A percentile compares a stretch with the other conserved stretches of the same genome.
Evolutionary conservation across 2,888 invertebrate genomes (phyloP).

Genomic region (Pristionchus japonicus): DNA sequence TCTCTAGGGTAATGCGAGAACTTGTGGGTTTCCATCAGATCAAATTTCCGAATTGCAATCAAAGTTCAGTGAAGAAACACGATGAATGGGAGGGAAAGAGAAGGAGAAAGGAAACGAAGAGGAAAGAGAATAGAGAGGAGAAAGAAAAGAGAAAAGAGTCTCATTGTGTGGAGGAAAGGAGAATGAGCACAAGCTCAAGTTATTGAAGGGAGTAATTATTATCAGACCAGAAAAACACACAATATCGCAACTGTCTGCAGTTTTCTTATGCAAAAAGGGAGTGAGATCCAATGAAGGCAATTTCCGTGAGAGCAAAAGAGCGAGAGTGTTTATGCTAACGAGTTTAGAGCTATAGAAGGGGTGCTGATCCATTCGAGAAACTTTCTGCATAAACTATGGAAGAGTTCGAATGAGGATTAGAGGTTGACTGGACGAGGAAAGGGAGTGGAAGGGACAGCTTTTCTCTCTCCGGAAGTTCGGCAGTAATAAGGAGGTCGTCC

Average conservation of each 20-base stretch:
- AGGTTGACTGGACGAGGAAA: not conserved
- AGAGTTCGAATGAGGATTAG: not conserved
- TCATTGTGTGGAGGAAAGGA: conserved; percentile 32
- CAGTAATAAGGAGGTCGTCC: not conserved
- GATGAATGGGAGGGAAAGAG: not conserved
- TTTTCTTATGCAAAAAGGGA: not conserved
- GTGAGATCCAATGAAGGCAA: not conserved
- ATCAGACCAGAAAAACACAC: not conserved
- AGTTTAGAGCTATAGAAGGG: not conserved
- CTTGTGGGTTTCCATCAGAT: not conserved
- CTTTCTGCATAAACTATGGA: conserved; percentile 33
- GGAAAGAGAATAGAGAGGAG: conserved; percentile 36
- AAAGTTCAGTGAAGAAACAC: not conserved
- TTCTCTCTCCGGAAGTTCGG: not conserved
- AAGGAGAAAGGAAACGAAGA: conserved; percentile 40
- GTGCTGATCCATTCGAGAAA: conserved; percentile 47
- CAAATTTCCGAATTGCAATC: not conserved
- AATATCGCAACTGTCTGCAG: not conserved
- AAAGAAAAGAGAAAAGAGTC: conserved; percentile 47
- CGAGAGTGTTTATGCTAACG: conserved; percentile 22
- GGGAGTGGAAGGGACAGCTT: not conserved
- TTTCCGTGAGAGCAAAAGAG: conserved; percentile 1
- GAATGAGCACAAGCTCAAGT: conserved; percentile 47
- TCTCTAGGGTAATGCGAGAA: not conserved
- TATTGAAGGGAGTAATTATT: conserved; percentile 20